These are phyloP conservation scores for Sarcophilus harrisii DNA, from an alignment of 2,797 vertebrate species.

Conservation along the genomic window DNA sequence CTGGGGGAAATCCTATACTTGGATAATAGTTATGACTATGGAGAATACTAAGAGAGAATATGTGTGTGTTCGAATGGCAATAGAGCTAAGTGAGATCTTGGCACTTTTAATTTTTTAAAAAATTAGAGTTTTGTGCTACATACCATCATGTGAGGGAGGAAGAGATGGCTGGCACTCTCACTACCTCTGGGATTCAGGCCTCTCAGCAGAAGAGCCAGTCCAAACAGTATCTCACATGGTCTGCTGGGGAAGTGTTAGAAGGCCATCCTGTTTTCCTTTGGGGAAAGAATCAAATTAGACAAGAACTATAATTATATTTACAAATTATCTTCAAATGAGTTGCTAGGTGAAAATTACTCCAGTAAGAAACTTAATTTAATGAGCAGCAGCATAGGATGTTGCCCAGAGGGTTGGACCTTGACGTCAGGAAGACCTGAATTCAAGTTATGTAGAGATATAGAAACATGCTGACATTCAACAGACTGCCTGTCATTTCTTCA, in stretches of 20 bases:
- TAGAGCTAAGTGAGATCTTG: constrained; percentile 69
- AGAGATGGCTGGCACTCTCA: not conserved
- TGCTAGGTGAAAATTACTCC: constrained; percentile 10
- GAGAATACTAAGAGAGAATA: constrained; percentile 53
- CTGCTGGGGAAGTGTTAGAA: not conserved
- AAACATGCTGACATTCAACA: not conserved
- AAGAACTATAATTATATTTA: not conserved
- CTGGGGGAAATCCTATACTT: constrained; percentile 79
- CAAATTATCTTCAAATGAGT: constrained; percentile 51
- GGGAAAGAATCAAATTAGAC: constrained; percentile 20
- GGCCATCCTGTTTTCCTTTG: constrained; percentile 62
- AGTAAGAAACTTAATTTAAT: not conserved
- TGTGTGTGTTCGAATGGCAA: constrained; percentile 66
- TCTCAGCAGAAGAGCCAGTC: not conserved
- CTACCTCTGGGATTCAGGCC: not conserved
- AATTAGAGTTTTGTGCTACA: constrained; percentile 57
- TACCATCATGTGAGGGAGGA: constrained; percentile 19
- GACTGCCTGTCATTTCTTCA: not conserved
- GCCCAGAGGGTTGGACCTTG: not conserved
- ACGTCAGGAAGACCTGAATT: not conserved
- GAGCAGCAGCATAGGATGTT: not conserved
- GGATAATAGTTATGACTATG: constrained; percentile 44
- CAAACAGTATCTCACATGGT: constrained; percentile 1
- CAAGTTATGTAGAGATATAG: not conserved
- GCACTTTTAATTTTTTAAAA: not conserved